These are phyloP conservation scores for Arrhopalites spinosus DNA, from an alignment of 2,888 invertebrate genomes.

Conservation along the genomic window DNA sequence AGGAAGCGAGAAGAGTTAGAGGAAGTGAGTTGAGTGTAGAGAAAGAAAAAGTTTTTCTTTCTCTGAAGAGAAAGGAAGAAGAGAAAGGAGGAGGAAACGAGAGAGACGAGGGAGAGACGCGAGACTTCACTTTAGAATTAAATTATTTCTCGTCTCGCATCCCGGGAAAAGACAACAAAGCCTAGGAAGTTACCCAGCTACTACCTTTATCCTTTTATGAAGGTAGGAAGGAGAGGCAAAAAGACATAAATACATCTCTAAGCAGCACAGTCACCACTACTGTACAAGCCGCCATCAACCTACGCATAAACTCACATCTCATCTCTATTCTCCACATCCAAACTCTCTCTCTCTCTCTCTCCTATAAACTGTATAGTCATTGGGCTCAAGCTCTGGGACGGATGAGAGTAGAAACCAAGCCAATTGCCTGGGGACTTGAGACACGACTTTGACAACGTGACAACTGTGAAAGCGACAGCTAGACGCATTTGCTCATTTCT, in stretches of 20 bases:
- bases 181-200: neutral
- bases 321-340: neutral
- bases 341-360: too few relatives aligned
- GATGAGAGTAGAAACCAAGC: slow-evolving; percentile 44
- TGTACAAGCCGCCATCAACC: neutral
- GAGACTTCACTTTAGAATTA: slow-evolving; percentile 30
- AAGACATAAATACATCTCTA: too few relatives aligned
- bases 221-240: neutral
- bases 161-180: slow-evolving; percentile 13
- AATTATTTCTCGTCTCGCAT: slow-evolving; percentile 25
- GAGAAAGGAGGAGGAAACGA: neutral
- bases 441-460: slow-evolving; percentile 52
- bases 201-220: slow-evolving; percentile 22
- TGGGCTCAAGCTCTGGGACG: neutral
- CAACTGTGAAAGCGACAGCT: slow-evolving; percentile 51
- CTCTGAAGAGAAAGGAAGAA: neutral
- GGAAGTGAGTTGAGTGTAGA: too few relatives aligned
- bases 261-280: too few relatives aligned
- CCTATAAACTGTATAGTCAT: too few relatives aligned
- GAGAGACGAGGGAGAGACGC: neutral
- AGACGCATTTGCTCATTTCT: slow-evolving; percentile 54
- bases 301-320: neutral
- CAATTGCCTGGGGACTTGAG: slow-evolving; percentile 55
- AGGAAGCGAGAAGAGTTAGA: neutral
- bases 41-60: slow-evolving; percentile 10